Evolutionary conservation across 30 jellyfish, hydroid and myxozoan species (phyloP).

Genomic region (Nemopilema nomurai): DNA sequence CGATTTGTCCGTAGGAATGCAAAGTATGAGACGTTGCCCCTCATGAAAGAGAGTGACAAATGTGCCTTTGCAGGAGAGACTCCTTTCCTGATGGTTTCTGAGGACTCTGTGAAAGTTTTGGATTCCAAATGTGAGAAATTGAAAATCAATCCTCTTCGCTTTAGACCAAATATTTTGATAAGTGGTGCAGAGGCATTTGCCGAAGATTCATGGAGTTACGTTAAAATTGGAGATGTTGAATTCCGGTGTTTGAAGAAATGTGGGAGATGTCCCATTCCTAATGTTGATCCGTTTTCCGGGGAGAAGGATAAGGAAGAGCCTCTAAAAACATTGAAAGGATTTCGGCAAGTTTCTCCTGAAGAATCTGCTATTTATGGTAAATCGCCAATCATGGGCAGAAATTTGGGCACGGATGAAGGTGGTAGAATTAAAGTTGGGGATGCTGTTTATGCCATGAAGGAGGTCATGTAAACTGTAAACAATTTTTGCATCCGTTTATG

Average conservation of each 20-base stretch:
- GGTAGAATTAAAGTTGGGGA: slow-evolving; percentile 64
- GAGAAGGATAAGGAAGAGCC: slow-evolving; percentile 61
- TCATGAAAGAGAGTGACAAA: slow-evolving; percentile 21
- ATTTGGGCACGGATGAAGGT: slow-evolving; percentile 34
- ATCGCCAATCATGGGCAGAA: slow-evolving; percentile 55
- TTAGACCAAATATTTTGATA: slow-evolving; percentile 60
- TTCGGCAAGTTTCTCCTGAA: slow-evolving; percentile 54
- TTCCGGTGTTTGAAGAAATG: slow-evolving; percentile 55
- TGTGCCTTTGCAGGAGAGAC: slow-evolving; percentile 51
- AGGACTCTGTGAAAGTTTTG: slow-evolving; percentile 40
- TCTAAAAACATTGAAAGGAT: slow-evolving; percentile 32
- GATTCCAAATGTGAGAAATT: slow-evolving; percentile 18
- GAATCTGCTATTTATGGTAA: slow-evolving; percentile 45
- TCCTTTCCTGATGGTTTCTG: slow-evolving; percentile 57
- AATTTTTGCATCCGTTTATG: no score
- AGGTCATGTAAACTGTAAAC: background rate
- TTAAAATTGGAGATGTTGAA: slow-evolving; percentile 37
- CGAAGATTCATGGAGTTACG: slow-evolving; percentile 52
- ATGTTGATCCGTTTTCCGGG: slow-evolving; percentile 63
- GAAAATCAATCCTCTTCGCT: slow-evolving; percentile 40
- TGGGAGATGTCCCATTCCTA: slow-evolving; percentile 62
- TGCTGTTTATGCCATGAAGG: slow-evolving; percentile 54
- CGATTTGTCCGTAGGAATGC: slow-evolving; percentile 20
- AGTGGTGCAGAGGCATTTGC: slow-evolving; percentile 52
- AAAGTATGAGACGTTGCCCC: slow-evolving; percentile 30